Conservation (phyloP, 1,140 invertebrate genomes). For the Caenorhabditis remanei region DNA sequence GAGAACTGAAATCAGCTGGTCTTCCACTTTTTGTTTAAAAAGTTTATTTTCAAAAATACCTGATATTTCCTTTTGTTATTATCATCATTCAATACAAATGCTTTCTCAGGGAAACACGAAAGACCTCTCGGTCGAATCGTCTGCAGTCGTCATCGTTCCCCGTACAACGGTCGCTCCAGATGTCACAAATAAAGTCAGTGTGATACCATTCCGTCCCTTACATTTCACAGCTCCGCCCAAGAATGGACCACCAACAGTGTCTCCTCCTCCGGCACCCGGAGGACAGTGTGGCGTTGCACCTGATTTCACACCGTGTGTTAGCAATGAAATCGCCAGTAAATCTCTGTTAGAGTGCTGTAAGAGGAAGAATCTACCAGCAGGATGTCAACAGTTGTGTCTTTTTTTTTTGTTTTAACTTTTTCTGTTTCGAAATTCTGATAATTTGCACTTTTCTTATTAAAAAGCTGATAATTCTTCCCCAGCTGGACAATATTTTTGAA, state of each 20-base stretch:
- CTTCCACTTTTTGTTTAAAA: too few relatives aligned
- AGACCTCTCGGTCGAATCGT: conserved; percentile 26
- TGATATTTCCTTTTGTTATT: too few relatives aligned
- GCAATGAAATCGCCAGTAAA: conserved; percentile 57
- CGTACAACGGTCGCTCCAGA: conserved; percentile 19
- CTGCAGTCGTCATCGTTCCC: not conserved
- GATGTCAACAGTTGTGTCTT: conserved; percentile 64
- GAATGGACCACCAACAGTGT: not conserved
- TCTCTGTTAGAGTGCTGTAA: conserved; percentile 60
- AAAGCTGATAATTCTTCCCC: too few relatives aligned
- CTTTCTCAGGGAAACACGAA: conserved; percentile 27
- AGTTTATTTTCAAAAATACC: too few relatives aligned
- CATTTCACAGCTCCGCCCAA: conserved; percentile 6
- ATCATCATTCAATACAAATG: too few relatives aligned
- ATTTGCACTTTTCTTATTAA: too few relatives aligned
- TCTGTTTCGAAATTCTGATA: conserved; percentile 4
- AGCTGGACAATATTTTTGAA: too few relatives aligned
- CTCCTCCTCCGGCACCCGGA: not conserved
- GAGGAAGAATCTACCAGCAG: conserved; percentile 59
- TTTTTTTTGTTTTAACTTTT: too few relatives aligned
- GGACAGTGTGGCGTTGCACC: conserved; percentile 60
- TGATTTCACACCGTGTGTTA: conserved; percentile 62
- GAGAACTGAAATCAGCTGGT: too few relatives aligned
- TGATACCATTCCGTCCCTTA: conserved; percentile 26
- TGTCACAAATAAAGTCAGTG: conserved; percentile 41